Base-by-base conservation (phyloP, 2,797 vertebrate species). In the Channa striata region DNA sequence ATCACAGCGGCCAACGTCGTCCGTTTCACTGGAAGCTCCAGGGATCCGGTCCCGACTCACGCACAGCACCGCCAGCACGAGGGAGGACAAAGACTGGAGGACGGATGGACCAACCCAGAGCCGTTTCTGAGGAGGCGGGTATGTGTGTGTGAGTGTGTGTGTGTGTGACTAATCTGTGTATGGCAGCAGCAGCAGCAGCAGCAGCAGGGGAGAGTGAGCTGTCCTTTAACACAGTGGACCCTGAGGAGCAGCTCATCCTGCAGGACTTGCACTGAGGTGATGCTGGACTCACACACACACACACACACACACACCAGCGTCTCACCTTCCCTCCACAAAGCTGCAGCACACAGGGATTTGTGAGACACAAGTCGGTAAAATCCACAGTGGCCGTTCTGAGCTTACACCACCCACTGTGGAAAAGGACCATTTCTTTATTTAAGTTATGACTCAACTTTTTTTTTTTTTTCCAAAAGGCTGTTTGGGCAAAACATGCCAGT, bases 101-200 rank as follows among this genome's bases (percentile, higher is more conserved):
- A 72, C 63, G 72, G 69, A 68, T 85, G 85, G 89, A 87, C 87
- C 91, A 92, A 92, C 88, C 89, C 70, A 85, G 73, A 90, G 87
- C 68, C 48, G 67, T 59, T 82, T 53, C 83, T 37, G 68, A 87
- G 85, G 82, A 92, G 85, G 92, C 77, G 92, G 63, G 85, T 65
- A 79, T 21, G 74, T 37, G 51, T 44, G 70, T 57, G 58, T 42
- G 68, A 51, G 48, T 57, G 58, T 23, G 49, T 65, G 49, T 40
- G 67, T 42, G 30, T 14, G 16, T 52, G 34, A 51, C 37, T 84
- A 82, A 76, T 80, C 76, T 59, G 65, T 39, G 79, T 71, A 67
- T 40, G 52, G 77, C 66, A 54, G 74, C 49, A 60, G 61, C 75
- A 67, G 47, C n/a, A n/a, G n/a, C n/a, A n/a, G n/a, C n/a, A n/a